phyloP scores from a whole-genome alignment of 2,797 vertebrate species.

The Esox lucius region DNA sequence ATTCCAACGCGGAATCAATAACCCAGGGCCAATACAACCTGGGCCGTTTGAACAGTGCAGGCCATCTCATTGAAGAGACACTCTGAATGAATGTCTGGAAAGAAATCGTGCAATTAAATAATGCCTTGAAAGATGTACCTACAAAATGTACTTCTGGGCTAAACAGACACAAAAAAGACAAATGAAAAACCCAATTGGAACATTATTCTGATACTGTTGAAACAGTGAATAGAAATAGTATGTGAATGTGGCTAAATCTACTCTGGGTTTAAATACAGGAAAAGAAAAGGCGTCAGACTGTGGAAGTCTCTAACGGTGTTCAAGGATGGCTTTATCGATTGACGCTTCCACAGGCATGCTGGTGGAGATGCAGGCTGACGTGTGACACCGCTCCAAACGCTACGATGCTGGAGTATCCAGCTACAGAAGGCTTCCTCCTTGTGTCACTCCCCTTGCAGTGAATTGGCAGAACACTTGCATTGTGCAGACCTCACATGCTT shows the following conservation, averaged over 20 bases:
- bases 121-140: not conserved
- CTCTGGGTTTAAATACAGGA: not conserved
- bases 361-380: not conserved
- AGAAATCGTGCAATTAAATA: not conserved
- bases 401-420: no score
- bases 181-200: not conserved
- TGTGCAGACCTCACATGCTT: no score
- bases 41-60: not conserved
- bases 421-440: no score
- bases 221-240: not conserved
- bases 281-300: not conserved
- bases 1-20: not conserved
- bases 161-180: not conserved
- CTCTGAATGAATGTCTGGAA: not conserved
- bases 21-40: conserved; percentile 4
- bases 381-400: not conserved
- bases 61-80: not conserved
- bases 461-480: no score
- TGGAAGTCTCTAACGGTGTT: not conserved
- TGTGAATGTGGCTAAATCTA: not conserved
- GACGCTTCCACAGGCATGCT: not conserved
- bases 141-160: not conserved
- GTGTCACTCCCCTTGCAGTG: no score
- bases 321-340: not conserved
- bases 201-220: not conserved